Percentiles rank a stretch among this genome's conserved stretches.
Conservation (phyloP, 2,888 invertebrate species). For the Stratiomys singularior region DNA sequence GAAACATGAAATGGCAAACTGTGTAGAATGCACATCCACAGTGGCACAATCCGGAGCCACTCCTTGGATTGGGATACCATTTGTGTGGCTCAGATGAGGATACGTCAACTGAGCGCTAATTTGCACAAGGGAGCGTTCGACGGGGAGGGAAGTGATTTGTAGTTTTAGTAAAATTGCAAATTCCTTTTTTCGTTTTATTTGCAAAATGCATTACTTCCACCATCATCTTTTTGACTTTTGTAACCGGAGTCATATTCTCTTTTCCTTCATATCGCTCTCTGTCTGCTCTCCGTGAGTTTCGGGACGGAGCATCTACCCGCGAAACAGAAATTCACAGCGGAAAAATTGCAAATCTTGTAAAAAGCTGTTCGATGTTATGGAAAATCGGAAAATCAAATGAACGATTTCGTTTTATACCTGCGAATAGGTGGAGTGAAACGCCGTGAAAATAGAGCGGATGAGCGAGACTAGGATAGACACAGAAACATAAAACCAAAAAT, state of each 20-base stretch:
- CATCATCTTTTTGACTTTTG: neutral
- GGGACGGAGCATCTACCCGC: neutral
- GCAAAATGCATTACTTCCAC: constrained; percentile 10
- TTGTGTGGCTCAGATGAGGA: neutral
- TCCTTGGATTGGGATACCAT: no score
- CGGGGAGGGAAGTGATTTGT: neutral
- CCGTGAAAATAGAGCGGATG: neutral
- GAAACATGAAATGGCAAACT: constrained; percentile 8
- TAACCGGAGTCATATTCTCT: neutral
- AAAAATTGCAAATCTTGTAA: neutral
- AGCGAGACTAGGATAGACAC: neutral
- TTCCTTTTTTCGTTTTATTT: neutral
- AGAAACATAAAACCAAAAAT: neutral
- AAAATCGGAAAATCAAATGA: neutral
- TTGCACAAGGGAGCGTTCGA: neutral
- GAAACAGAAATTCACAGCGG: neutral
- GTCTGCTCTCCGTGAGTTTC: neutral
- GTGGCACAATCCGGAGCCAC: neutral
- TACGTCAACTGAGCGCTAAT: neutral
- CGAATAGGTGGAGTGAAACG: neutral
- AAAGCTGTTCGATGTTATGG: neutral
- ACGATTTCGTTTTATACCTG: neutral
- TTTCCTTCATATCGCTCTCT: no score
- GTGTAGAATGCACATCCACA: neutral
- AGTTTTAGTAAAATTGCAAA: neutral